phyloP scores from a whole-genome alignment of 2,797 vertebrate species.

The Lagorchestes hirsutus region DNA sequence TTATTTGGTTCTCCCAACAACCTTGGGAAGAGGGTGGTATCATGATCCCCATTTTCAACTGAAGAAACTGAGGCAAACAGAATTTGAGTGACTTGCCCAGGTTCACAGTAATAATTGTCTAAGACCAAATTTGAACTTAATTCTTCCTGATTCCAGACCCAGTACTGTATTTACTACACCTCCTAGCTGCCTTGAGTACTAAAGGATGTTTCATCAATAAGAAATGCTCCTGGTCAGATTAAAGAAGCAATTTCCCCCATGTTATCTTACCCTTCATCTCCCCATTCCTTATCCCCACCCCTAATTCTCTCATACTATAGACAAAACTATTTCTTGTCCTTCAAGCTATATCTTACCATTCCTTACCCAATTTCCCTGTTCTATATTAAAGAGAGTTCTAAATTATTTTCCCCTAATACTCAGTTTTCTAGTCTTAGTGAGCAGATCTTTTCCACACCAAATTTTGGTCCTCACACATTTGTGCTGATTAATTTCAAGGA shows the following conservation, averaged over 20 bases:
- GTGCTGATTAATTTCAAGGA: slow-evolving; percentile 33
- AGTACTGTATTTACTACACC: background rate
- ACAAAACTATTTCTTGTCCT: background rate
- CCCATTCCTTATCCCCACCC: background rate
- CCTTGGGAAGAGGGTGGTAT: background rate
- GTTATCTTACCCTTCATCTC: background rate
- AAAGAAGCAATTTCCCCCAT: background rate
- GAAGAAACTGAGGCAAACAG: background rate
- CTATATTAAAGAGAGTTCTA: background rate
- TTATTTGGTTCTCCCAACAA: background rate
- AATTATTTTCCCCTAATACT: background rate
- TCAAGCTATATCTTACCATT: fast-evolving
- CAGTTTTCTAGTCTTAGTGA: background rate
- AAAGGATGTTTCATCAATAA: background rate
- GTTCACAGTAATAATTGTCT: background rate
- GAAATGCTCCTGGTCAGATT: background rate
- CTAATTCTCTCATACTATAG: background rate
- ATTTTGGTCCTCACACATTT: background rate
- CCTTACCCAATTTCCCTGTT: slow-evolving; percentile 4
- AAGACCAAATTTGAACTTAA: background rate
- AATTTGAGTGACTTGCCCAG: background rate
- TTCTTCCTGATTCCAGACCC: background rate
- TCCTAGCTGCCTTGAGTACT: background rate
- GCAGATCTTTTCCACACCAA: background rate
- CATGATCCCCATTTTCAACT: background rate